Base-by-base conservation (phyloP, 64 coral and sea anemone species). In the Cladopsammia gracilis region DNA sequence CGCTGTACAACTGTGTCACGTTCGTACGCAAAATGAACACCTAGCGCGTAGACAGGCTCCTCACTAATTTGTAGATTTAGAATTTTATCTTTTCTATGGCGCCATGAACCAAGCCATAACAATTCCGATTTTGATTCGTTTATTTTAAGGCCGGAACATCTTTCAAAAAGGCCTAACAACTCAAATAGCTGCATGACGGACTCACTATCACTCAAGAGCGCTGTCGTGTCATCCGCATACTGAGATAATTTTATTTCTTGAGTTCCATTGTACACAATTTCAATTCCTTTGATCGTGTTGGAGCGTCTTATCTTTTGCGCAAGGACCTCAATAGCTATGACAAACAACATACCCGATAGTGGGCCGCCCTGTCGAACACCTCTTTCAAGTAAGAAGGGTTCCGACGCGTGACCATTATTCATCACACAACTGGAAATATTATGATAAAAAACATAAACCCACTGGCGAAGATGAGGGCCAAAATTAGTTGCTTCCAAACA, bases 321-420 rank as follows among this genome's bases (percentile, higher is more conserved):
- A 56, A 76, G 70, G 48, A 34, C 43, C 70, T 88, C 86, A 88
- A 60, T 12, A 11, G 86, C 86, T 76, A 88, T 43, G 3, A 52
- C 86, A 88, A 88, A 76, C 67, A 88, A 61, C 45, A 74, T 78
- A 9, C 86, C 71, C 7, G 71, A 88, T 24, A 74, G 70, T 58
- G 86, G 69, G 86, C 48, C 75, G 18, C 65, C 43, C 70, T 88
- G 70, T 73, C 68, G 20, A 58, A 88, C 67, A 12, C 86, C 86
- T 59, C 68, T 66, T 71, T 88, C 43, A 51, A 88, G 66, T 58
- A 58, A 78, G 54, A 88, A 88, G 69, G 24, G 18, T 44, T 66
- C 26, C 54, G 86, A 71, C 42, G n/a, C 52, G 54, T 73, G 34
- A 47, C 49, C 65, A 25, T 88, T 88, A 20, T 75, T 88, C 53